Percentiles rank a stretch among this genome's conserved stretches.
phyloP scores from a whole-genome alignment of 1,140 invertebrate genomes.

The Lordiphosa collinella region DNA sequence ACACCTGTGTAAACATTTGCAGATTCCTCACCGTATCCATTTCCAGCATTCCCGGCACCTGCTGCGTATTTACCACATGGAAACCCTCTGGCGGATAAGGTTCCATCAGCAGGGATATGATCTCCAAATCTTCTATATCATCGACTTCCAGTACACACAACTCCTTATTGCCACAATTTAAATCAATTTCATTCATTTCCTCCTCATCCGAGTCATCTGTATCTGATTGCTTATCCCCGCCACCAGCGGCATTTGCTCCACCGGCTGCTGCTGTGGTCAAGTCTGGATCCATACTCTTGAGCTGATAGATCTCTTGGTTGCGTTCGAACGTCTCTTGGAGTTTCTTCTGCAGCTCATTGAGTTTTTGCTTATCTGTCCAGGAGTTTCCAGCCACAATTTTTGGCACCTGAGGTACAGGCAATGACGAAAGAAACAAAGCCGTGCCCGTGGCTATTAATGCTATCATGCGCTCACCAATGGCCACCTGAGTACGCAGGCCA shows the following conservation, averaged over 20 bases:
- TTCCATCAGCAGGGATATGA: conserved; percentile 89
- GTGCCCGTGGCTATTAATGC: conserved; percentile 94
- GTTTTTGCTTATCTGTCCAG: conserved; percentile 83
- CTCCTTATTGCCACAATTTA: conserved; percentile 90
- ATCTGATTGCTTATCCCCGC: conserved; percentile 80
- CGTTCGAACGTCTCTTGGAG: conserved; percentile 85
- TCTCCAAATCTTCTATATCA: conserved; percentile 91
- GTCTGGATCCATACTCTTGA: conserved; percentile 80
- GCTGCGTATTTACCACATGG: conserved; percentile 91
- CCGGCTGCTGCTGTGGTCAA: conserved; percentile 17
- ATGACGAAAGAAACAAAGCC: conserved; percentile 86
- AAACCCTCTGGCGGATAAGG: conserved; percentile 88
- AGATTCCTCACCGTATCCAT: conserved; percentile 87
- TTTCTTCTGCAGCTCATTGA: conserved; percentile 84
- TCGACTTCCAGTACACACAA: conserved; percentile 92
- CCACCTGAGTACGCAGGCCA: conserved; percentile 90
- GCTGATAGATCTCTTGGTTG: conserved; percentile 85
- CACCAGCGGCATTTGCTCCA: background rate
- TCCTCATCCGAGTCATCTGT: conserved; percentile 88
- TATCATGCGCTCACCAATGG: conserved; percentile 92
- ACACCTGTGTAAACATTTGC: conserved; percentile 94
- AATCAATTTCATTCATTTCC: conserved; percentile 87
- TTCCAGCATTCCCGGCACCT: conserved; percentile 86
- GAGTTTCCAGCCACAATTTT: conserved; percentile 84
- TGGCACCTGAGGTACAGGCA: conserved; percentile 87